These are phyloP conservation scores for Ornithoptera alexandrae DNA, from an alignment of 2,888 invertebrate genomes.

Conservation along the genomic window DNA sequence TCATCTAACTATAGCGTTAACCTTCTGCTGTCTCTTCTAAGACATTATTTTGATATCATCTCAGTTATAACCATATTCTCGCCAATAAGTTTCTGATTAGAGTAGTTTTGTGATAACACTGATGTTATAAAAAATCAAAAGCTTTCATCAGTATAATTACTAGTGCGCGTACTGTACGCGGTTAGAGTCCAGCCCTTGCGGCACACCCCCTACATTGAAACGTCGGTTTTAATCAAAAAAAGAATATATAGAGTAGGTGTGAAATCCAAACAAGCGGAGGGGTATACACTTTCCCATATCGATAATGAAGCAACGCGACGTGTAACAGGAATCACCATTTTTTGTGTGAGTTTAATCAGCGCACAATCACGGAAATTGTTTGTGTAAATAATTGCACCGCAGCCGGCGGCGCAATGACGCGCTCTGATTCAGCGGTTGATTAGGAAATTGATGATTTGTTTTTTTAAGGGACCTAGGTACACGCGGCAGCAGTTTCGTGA, in stretches of 20 bases:
- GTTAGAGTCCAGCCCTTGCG: constrained; percentile 66
- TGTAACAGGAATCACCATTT: constrained; percentile 59
- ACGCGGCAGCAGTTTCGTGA: too few species aligned
- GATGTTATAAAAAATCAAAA: too few species aligned
- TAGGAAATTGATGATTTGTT: too few species aligned
- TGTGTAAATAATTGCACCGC: constrained; percentile 62
- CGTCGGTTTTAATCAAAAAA: constrained; percentile 71
- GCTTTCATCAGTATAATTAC: too few species aligned
- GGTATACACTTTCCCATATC: constrained; percentile 73
- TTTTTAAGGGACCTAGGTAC: too few species aligned
- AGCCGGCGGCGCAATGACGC: constrained; percentile 47
- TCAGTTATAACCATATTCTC: too few species aligned
- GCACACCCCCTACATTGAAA: constrained; percentile 66
- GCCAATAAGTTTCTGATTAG: too few species aligned
- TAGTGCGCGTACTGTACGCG: constrained; percentile 33
- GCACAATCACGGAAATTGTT: constrained; percentile 62
- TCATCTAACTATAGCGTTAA: too few species aligned
- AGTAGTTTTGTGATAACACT: too few species aligned
- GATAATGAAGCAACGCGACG: constrained; percentile 70
- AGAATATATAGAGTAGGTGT: constrained; percentile 58
- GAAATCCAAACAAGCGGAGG: constrained; percentile 71
- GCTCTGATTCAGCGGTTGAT: constrained; percentile 45
- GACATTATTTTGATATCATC: too few species aligned
- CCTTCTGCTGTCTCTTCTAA: too few species aligned
- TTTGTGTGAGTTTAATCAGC: constrained; percentile 64